Base-by-base conservation (phyloP, 1,140 invertebrate genomes). In the Conus betulinus region DNA sequence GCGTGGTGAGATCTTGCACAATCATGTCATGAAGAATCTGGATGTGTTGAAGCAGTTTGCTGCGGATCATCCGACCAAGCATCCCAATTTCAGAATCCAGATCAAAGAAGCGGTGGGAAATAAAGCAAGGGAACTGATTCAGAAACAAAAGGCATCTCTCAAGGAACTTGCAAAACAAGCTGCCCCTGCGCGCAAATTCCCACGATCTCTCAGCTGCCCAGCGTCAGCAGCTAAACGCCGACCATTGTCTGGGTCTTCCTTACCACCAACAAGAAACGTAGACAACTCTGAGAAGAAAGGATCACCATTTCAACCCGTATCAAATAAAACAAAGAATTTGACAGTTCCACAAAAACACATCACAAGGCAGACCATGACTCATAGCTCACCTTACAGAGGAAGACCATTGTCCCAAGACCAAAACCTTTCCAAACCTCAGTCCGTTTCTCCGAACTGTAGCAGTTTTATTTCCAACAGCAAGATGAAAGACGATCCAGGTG, bases 21-120 rank as follows among this genome's bases (percentile, higher is more conserved):
- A 81, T 51, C 79, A 81, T 23, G 79, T 81, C 13, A 81, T 81
- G 79, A 81, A 81, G 79, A 81, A 81, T 25, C 17, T 81, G 51
- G 17, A 81, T 51, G 79, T 81, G 51, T 51, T 81, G 52, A 81
- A 53, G 79, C 39, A 81, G 52, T 81, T 53, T 51, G 79, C 79
- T 53, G 39, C 15, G 23, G 76, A 78, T 17, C 25, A 23, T 25
- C 13, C 15, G 4, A 15, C 6, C 17, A 51, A 81, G 79, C 79
- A 53, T 3, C 20, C 79, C 79, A 81, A 52, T 51, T 81, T 15
- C 17, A 53, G 13, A 5, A 53, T 53, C 39, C 39, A 81, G 15
- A 81, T 81, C 51, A 52, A 81, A 51, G 79, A 81, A 51, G 79
- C 79, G 15, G 52, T 81, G 10, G 79, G 79, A 39, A 13, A 53